Percentiles rank a stretch among this genome's conserved stretches.
Conservation (phyloP, 1,140 invertebrate genomes). For the Drosophila burlai region DNA sequence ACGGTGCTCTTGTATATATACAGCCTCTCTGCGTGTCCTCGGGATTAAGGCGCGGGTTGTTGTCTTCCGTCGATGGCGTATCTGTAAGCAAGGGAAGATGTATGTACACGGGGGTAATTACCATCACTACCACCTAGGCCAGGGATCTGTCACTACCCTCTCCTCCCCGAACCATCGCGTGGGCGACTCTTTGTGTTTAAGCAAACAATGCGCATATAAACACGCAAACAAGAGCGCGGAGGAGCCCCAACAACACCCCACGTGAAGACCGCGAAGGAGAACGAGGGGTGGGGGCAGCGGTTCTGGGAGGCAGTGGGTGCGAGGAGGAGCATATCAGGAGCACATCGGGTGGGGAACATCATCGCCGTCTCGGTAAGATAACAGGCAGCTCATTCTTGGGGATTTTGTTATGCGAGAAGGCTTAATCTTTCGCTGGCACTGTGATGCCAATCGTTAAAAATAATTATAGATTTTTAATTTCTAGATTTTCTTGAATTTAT, state of each 20-base stretch:
- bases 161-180: slow-evolving; percentile 25
- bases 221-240: slow-evolving; percentile 34
- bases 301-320: not conserved
- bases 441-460: not conserved
- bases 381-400: slow-evolving; percentile 27
- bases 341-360: not conserved
- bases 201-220: slow-evolving; percentile 55
- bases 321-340: not conserved
- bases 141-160: not conserved
- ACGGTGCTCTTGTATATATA: slow-evolving; percentile 10
- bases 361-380: slow-evolving; percentile 39
- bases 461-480: not conserved
- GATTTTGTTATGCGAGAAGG: slow-evolving; percentile 22
- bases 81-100: slow-evolving; percentile 49
- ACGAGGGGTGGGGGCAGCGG: not conserved
- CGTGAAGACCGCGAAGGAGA: slow-evolving; percentile 5
- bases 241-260: slow-evolving; percentile 9
- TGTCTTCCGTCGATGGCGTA: slow-evolving; percentile 21
- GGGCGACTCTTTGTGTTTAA: slow-evolving; percentile 65
- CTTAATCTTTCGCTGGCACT: slow-evolving; percentile 23
- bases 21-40: slow-evolving; percentile 42
- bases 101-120: slow-evolving; percentile 74
- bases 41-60: slow-evolving; percentile 57
- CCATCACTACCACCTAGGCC: slow-evolving; percentile 60
- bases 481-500: not conserved